Percentiles rank a stretch among this genome's conserved stretches.
Conservation (phyloP, 2,113 vertebrate genomes). For the Elgaria multicarinata region DNA sequence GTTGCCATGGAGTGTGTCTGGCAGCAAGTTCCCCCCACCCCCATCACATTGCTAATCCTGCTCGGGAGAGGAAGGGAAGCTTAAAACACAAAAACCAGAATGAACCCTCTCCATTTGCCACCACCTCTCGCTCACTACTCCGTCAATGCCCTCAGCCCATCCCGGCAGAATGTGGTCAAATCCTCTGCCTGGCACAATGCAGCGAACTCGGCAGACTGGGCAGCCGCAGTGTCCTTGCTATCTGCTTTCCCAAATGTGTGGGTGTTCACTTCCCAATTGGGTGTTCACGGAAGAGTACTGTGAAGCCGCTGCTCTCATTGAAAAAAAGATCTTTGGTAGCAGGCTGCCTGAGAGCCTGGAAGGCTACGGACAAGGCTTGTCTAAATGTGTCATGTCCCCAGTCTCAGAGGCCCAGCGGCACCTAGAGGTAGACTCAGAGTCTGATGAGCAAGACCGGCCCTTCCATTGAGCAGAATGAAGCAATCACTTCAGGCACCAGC, state of each 20-base stretch:
- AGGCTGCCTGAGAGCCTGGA: background rate
- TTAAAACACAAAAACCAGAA: slow-evolving; percentile 27
- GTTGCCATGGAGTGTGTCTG: slow-evolving; percentile 65
- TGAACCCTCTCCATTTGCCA: background rate
- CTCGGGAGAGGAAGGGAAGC: slow-evolving; percentile 42
- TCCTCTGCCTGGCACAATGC: background rate
- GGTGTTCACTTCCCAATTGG: background rate
- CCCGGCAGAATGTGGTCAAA: accelerated
- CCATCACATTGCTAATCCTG: slow-evolving; percentile 49
- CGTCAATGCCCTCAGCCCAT: background rate
- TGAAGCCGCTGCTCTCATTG: background rate
- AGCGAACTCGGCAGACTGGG: accelerated
- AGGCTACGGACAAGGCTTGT: background rate
- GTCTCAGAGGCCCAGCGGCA: too few relatives aligned
- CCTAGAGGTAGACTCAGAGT: too few relatives aligned
- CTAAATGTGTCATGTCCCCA: too few relatives aligned
- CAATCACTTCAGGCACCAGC: too few relatives aligned
- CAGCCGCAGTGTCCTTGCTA: background rate
- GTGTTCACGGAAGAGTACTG: accelerated
- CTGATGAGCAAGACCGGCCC: too few relatives aligned
- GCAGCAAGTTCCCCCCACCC: slow-evolving; percentile 50
- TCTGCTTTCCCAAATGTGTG: slow-evolving; percentile 14
- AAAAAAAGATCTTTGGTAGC: background rate
- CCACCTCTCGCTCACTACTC: background rate
- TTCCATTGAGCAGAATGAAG: too few relatives aligned